Evolutionary conservation across 2,113 vertebrate species (phyloP), one percentile per base, ranked within the genome.

Genomic region (Cyphotilapia sp.): DNA sequence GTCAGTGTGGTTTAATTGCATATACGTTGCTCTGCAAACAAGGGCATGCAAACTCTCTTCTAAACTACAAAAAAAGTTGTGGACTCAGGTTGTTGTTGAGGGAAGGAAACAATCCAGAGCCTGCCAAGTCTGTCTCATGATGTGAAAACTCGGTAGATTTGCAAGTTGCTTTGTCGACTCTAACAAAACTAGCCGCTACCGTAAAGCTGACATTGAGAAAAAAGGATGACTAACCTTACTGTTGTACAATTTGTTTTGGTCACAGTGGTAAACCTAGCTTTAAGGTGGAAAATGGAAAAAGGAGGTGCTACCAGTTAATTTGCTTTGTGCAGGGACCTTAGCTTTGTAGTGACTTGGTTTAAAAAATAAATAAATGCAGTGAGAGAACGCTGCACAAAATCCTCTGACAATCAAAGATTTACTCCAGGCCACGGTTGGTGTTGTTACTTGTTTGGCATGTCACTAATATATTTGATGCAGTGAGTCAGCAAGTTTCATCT

Each of bases 1-100:
- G 87, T 35, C 49, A 33, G 40, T 71, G 54, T 24, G 78, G 76
- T 89, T 91, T 91, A 91, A 92, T 92, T 91, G 87, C 89, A 89
- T 82, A 93, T 90, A 87, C 29, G 3, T 80, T 40, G 83, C 53
- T 89, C 31, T 22, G 83, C 57, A 27, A 83, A 78, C 83, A 83
- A 83, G 80, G 84, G 78, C 80, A 82, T 61, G 83, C 31, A 33
- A 54, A 42, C 59, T 81, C 76, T 78, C 38, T 38, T 40, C 47
- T 4, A 51, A 81, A 87, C n/a, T 89, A 86, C 83, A 66, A 82
- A 63, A 63, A 38, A 81, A 74, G 51, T 78, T 85, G 69, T 69
- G 76, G 82, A 87, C 71, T 69, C 63, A 0, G 47, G 19, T 47
- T 76, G 45, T 33, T 61, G 40, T 47, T 56, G 27, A 53, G 14